Conservation (phyloP, 2,797 vertebrate genomes). For the Hoplostethus mediterraneus region DNA sequence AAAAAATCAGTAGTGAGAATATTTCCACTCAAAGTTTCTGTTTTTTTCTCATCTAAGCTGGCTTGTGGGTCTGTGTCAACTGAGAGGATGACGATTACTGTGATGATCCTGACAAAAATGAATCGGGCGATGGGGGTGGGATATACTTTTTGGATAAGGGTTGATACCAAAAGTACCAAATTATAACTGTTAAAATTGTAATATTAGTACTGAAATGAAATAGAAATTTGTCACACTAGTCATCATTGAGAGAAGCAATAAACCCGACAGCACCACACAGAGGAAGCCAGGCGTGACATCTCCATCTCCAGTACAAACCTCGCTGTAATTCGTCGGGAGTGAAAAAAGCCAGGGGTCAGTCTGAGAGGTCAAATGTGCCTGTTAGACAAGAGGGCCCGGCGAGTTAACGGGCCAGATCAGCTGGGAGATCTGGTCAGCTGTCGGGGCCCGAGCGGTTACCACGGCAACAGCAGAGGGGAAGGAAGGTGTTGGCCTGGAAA, state of each 20-base stretch:
- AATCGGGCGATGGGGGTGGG: too few relatives aligned
- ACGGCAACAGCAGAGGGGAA: constrained; percentile 41
- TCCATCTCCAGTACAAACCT: background rate
- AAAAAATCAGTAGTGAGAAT: too few relatives aligned
- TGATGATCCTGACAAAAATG: too few relatives aligned
- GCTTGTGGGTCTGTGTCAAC: too few relatives aligned
- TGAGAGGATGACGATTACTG: too few relatives aligned
- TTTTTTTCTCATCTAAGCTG: too few relatives aligned
- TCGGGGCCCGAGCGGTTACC: constrained; percentile 34
- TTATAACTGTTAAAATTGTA: too few relatives aligned
- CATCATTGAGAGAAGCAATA: background rate
- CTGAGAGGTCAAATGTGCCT: constrained; percentile 17
- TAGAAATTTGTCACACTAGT: too few relatives aligned
- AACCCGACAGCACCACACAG: background rate
- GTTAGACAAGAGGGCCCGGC: background rate
- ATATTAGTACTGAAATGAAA: too few relatives aligned
- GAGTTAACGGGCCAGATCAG: constrained; percentile 33
- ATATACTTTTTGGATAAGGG: too few relatives aligned
- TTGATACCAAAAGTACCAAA: too few relatives aligned
- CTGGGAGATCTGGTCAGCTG: constrained; percentile 39
- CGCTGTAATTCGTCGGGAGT: background rate
- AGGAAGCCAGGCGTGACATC: background rate
- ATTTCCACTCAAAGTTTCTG: too few relatives aligned
- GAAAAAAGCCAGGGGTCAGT: constrained; percentile 26
- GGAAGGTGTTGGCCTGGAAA: constrained; percentile 32